Percentiles rank a stretch among this genome's conserved stretches.
Conservation (phyloP, 2,797 vertebrate species). For the Streptopelia turtur region DNA sequence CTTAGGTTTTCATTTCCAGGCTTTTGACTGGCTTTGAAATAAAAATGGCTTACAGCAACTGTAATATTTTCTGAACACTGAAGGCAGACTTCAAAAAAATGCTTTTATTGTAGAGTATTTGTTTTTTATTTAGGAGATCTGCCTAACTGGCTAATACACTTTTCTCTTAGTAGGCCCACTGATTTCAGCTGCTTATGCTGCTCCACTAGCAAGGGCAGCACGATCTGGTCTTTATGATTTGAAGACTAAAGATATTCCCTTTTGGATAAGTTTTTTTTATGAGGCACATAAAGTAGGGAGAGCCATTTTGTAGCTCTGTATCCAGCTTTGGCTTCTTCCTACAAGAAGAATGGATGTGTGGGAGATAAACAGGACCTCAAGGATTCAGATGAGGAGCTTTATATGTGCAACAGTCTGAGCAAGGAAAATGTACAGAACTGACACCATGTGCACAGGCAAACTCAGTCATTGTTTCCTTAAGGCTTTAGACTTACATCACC, state of each 20-base stretch:
- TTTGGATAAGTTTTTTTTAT: neutral
- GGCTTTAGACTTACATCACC: neutral
- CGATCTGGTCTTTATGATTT: neutral
- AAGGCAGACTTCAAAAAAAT: neutral
- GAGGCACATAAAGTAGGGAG: neutral
- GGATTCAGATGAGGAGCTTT: neutral
- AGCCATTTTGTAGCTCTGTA: neutral
- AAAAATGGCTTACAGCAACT: neutral
- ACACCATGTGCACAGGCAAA: neutral
- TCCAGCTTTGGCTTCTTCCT: neutral
- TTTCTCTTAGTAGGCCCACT: neutral
- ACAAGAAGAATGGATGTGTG: neutral
- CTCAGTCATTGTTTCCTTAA: neutral
- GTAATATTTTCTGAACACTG: neutral
- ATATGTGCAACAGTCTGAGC: neutral
- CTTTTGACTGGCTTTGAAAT: neutral
- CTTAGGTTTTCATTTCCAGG: neutral
- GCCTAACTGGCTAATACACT: neutral
- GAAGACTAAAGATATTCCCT: neutral
- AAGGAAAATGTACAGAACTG: neutral
- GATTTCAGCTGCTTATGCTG: neutral
- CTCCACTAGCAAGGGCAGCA: neutral
- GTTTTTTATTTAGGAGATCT: neutral
- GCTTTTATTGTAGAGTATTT: neutral
- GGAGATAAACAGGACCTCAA: neutral